A percentile compares a stretch with the other conserved stretches of the same genome.
These are phyloP conservation scores for Lampropteryx suffumata DNA, from an alignment of 2,888 invertebrate genomes.

Conservation along the genomic window DNA sequence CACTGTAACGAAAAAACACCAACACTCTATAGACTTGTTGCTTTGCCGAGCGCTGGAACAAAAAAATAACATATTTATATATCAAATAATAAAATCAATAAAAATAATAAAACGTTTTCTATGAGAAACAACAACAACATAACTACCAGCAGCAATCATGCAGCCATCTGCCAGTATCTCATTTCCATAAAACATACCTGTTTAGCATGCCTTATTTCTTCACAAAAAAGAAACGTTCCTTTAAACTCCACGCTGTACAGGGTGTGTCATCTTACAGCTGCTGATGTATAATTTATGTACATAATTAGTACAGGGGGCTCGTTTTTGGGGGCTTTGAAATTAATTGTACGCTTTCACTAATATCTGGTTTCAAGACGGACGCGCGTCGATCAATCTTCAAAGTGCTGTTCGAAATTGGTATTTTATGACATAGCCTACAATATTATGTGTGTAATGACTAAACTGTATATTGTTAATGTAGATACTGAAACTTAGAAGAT, in stretches of 20 bases:
- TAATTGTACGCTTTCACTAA: constrained; percentile 36
- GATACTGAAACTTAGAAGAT: too few species aligned
- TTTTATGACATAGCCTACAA: neutral
- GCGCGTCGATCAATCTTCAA: constrained; percentile 16
- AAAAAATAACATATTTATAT: too few species aligned
- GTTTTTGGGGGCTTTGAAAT: constrained; percentile 42
- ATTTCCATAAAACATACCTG: constrained; percentile 20
- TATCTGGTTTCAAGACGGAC: constrained; percentile 30
- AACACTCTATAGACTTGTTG: too few species aligned
- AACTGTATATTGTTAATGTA: too few species aligned
- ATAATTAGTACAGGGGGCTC: constrained; percentile 47
- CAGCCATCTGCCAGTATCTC: constrained; percentile 9
- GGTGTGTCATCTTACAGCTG: constrained; percentile 42
- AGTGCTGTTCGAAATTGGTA: neutral
- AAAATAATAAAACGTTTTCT: too few species aligned
- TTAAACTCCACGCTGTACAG: constrained; percentile 37
- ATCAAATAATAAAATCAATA: too few species aligned
- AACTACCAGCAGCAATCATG: neutral
- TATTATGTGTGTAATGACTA: too few species aligned
- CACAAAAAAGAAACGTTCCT: constrained; percentile 22
- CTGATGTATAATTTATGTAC: constrained; percentile 54
- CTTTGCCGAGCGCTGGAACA: too few species aligned
- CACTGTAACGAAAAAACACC: too few species aligned
- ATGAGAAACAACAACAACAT: too few species aligned
- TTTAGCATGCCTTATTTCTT: constrained; percentile 20